Evolutionary conservation across 2,888 invertebrate genomes (phyloP).

Genomic region (Sialis fuliginosa): DNA sequence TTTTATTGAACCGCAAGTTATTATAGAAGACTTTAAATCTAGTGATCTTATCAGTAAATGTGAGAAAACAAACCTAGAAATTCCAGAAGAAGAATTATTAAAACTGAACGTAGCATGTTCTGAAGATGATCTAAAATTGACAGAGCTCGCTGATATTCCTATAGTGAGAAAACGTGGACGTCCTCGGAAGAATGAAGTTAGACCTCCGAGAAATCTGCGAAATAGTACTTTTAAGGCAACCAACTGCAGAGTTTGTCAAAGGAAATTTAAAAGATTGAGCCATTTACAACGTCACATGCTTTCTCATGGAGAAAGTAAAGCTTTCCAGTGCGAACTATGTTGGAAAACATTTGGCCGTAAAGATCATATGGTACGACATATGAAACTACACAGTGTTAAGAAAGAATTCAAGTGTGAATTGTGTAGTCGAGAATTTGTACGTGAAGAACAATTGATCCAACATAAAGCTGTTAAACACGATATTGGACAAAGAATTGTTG

Average conservation of each 20-base stretch:
- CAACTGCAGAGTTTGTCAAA: slow-evolving; percentile 26
- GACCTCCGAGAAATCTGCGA: neutral
- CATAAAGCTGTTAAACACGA: slow-evolving; percentile 27
- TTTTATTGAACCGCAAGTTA: neutral
- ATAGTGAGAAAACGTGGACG: slow-evolving; percentile 1
- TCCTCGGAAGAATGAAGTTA: neutral
- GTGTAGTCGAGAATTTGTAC: slow-evolving; percentile 29
- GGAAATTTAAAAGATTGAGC: slow-evolving; percentile 27
- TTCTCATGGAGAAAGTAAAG: slow-evolving; percentile 25
- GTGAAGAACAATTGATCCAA: slow-evolving; percentile 29
- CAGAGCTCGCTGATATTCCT: neutral
- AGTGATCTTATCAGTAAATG: neutral
- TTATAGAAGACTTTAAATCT: neutral
- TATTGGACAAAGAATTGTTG: slow-evolving; percentile 8
- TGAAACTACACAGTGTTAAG: slow-evolving; percentile 18
- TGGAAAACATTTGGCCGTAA: slow-evolving; percentile 23
- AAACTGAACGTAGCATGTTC: neutral
- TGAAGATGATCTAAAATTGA: neutral
- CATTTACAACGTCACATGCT: slow-evolving; percentile 29
- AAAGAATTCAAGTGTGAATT: slow-evolving; percentile 26
- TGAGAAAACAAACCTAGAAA: neutral
- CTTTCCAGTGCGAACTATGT: slow-evolving; percentile 24
- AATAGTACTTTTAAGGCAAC: neutral
- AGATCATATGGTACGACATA: slow-evolving; percentile 22
- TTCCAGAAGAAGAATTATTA: neutral